Base-by-base conservation (phyloP, 2,797 vertebrate species). In the Chromobotia macracanthus region DNA sequence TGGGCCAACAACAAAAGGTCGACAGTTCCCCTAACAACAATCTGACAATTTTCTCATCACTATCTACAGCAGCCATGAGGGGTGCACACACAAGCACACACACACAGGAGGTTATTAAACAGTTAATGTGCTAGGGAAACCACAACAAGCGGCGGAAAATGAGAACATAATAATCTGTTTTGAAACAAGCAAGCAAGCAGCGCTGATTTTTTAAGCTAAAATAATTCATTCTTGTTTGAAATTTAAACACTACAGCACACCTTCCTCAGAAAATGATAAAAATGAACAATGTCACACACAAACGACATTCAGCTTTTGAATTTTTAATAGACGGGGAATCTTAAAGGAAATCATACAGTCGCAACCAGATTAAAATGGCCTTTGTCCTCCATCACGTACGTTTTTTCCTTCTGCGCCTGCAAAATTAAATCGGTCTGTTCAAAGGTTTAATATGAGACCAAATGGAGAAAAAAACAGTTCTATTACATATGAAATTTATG, bases 321-420 rank as follows among this genome's bases (percentile, higher is more conserved):
- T 96, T 93, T 90, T 88, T 96, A 95, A 96, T 92, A 95, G 93
- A 96, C 94, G 94, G 94, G 38, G 93, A 96, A 96, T 96, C 95
- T 94, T 94, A 92, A 96, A 95, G 94, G 95, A 96, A 97, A 96
- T 95, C 95, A 95, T 97, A 97, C 95, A 95, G 93, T 94, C 93
- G 93, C 94, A 93, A 94, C 92, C 94, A 95, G 95, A 97, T 97
- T 97, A 96, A 95, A 97, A 95, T 77, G 92, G 92, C 89, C 94
- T 97, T 98, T 84, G 84, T 84, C 82, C 74, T 75, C 61, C 80
- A 77, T 80, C 68, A 91, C 94, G 91, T 93, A 92, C 89, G 91
- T 94, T 94, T 95, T 44, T 44, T 94, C 94, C 94, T 93, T 95
- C 94, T 93, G 93, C 94, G 91, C 90, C 91, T 89, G 94, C 92